These are phyloP conservation scores for Enteromius thamalakanensis DNA, from an alignment of 2,797 vertebrate species.

Conservation along the genomic window DNA sequence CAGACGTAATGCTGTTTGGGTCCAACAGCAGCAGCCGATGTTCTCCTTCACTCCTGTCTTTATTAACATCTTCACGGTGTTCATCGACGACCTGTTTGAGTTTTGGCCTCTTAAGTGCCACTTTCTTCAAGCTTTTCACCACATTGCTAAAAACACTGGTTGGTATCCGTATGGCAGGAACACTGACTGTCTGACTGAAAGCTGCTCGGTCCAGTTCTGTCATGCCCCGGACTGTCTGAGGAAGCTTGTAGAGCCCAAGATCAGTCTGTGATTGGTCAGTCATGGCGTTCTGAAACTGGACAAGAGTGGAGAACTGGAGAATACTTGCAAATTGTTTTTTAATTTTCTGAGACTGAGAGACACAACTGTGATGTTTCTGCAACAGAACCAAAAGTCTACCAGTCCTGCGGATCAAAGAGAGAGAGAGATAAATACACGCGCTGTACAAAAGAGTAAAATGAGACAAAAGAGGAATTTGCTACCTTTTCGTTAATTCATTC, in stretches of 20 bases:
- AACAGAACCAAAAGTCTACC: slow-evolving; percentile 51
- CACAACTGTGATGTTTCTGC: slow-evolving; percentile 43
- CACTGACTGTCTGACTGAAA: slow-evolving; percentile 83
- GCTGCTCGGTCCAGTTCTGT: slow-evolving; percentile 84
- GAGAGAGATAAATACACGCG: not conserved
- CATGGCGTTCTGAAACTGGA: slow-evolving; percentile 57
- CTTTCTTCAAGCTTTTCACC: slow-evolving; percentile 82
- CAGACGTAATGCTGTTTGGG: slow-evolving; percentile 75
- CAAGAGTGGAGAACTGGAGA: not conserved
- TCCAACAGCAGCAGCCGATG: slow-evolving; percentile 87
- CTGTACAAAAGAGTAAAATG: not conserved
- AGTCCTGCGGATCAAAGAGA: slow-evolving; percentile 7
- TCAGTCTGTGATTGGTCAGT: slow-evolving; percentile 66
- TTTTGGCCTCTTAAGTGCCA: slow-evolving; percentile 83
- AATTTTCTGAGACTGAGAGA: not conserved
- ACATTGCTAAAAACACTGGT: slow-evolving; percentile 79
- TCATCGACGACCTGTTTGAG: slow-evolving; percentile 86
- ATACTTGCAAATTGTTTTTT: slow-evolving; percentile 13
- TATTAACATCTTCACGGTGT: slow-evolving; percentile 68
- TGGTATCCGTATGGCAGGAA: slow-evolving; percentile 87
- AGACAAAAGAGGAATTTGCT: not conserved
- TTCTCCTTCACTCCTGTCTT: slow-evolving; percentile 45
- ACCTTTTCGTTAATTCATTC: not conserved
- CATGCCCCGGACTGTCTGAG: slow-evolving; percentile 88
- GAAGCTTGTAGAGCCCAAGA: slow-evolving; percentile 76